Base-by-base conservation (phyloP, 2,888 invertebrate species). In the Tenthredo amoena region DNA sequence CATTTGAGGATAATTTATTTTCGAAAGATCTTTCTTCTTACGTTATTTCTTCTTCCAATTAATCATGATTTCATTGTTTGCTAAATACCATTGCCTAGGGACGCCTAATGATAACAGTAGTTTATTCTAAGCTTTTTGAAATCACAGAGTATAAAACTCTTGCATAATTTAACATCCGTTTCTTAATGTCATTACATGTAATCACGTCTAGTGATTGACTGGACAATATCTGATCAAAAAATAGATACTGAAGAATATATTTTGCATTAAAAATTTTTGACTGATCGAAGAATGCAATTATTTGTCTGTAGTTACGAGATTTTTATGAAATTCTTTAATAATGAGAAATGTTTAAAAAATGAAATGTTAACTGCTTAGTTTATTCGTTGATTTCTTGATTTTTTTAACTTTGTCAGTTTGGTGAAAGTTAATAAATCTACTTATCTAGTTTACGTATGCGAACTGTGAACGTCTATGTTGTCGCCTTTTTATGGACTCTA, bases 401-500 rank as follows among this genome's bases (percentile, higher is more conserved):
- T 47, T 83, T 65, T 47, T 9, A 4, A 37, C 83, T 68, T 83
- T 83, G 68, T 71, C 83, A 83, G 83, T 83, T 83, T 31, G 83
- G 83, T 83, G 68, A 71, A 83, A 83, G 83, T 83, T 83, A 71
- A 83, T 83, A 83, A 83, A 83, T 68, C 21, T 40, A 68, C 83
- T 68, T 71, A 83, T 68, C 31, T 83, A 83, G 47, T 83, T 87
- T 85, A 76, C 86, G 83, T 62, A 82, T 86, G 87, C 85, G 83
- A 82, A 82, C 83, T 62, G 85, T 86, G 84, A 86, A 76, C 86
- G 83, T 87, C 85, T 71, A 58, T 62, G 82, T 85, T 85, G 55
- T 85, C 81, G 85, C 58, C 81, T 88, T 87, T 47, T 88, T 88
- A 87, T 88, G 88, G 88, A 89, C 88, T 90, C 87, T 89, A 87